These are phyloP conservation scores for Strix uralensis DNA, from an alignment of 2,113 vertebrate genomes.

Conservation along the genomic window DNA sequence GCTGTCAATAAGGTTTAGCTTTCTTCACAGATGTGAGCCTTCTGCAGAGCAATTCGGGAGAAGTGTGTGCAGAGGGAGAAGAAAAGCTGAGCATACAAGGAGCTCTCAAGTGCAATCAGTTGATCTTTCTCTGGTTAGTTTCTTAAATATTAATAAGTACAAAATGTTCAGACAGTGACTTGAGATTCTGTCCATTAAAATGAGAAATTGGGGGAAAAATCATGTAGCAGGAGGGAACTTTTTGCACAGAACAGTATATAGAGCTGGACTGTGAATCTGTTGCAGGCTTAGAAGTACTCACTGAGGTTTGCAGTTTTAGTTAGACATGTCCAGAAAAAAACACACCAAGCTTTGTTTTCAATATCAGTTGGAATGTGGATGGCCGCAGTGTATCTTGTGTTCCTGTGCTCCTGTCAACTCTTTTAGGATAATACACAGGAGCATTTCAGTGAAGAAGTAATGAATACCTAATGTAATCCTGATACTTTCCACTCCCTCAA, in stretches of 20 bases:
- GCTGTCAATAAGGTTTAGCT: background rate
- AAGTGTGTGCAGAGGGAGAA: background rate
- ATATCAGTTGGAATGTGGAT: background rate
- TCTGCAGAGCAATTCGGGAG: background rate
- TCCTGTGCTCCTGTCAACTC: background rate
- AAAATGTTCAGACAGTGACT: slow-evolving; percentile 30
- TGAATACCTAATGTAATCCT: background rate
- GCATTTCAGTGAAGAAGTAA: background rate
- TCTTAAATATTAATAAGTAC: slow-evolving; percentile 61
- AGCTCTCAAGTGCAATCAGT: background rate
- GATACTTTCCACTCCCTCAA: background rate
- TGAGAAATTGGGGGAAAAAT: background rate
- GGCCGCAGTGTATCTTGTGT: background rate
- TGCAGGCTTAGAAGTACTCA: background rate
- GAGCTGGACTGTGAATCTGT: background rate
- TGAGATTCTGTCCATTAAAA: background rate
- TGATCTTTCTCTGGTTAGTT: slow-evolving; percentile 12
- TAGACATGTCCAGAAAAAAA: background rate
- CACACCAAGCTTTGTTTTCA: background rate
- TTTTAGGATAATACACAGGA: background rate
- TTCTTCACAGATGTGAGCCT: background rate
- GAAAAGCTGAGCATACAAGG: background rate
- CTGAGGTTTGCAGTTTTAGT: background rate
- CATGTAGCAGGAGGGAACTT: background rate
- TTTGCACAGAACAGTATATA: background rate